Evolutionary conservation across 2,113 vertebrate species (phyloP).

Genomic region (Chloropsis cyanopogon): DNA sequence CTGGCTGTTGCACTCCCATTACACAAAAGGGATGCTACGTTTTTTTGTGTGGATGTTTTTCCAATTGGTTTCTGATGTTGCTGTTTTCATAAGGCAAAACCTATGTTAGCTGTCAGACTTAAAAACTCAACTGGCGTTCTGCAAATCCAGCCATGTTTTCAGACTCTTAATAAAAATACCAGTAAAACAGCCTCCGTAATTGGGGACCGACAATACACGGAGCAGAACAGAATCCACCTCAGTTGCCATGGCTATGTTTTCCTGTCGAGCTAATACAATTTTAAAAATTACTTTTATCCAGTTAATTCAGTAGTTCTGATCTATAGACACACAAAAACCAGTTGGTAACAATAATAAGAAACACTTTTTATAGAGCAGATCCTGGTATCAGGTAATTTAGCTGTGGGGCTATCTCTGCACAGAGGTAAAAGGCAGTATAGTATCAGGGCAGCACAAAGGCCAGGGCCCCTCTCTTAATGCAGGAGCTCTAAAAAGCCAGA

Average conservation of each 20-base stretch:
- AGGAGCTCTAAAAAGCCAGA: background rate
- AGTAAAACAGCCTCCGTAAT: background rate
- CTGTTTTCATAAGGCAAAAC: background rate
- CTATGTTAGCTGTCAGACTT: background rate
- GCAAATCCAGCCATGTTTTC: conserved; percentile 20
- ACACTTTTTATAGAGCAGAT: background rate
- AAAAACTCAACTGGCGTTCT: background rate
- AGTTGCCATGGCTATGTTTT: conserved; percentile 29
- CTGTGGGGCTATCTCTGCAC: background rate
- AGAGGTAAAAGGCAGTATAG: background rate
- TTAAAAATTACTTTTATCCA: background rate
- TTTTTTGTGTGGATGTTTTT: background rate
- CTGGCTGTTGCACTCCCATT: background rate
- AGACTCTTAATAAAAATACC: background rate
- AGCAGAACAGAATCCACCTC: conserved; percentile 1
- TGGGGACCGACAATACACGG: background rate
- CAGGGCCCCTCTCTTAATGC: background rate
- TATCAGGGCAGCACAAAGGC: background rate
- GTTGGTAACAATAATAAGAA: background rate
- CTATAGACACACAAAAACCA: background rate
- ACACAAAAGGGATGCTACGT: background rate
- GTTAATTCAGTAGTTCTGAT: background rate
- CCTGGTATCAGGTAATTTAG: background rate
- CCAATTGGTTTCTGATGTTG: background rate
- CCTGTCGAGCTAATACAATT: background rate